Conservation (phyloP, 2,888 invertebrate genomes). For the Drosophila testacea region DNA sequence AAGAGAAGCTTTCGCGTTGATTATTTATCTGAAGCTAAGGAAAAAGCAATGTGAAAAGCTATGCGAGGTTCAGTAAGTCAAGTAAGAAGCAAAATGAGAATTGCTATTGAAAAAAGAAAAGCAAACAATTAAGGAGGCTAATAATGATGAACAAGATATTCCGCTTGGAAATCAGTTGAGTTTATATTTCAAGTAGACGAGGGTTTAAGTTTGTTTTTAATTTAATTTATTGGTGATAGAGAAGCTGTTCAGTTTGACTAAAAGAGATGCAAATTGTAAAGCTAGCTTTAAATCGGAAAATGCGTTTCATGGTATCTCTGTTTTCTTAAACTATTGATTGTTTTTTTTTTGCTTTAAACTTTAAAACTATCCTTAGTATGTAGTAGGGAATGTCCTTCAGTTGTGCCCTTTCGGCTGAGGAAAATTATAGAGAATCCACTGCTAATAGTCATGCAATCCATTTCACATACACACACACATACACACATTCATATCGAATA, state of each 20-base stretch:
- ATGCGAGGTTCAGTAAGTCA: not conserved
- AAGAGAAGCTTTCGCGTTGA: not conserved
- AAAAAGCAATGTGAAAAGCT: not conserved
- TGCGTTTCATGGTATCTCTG: no score
- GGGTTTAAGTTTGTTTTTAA: no score
- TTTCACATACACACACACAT: not conserved
- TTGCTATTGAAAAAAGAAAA: not conserved
- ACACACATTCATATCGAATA: not conserved
- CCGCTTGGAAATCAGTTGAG: no score
- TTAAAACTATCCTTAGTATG: no score
- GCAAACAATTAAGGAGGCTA: not conserved
- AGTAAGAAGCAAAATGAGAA: not conserved
- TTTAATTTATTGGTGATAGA: no score
- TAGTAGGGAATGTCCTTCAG: constrained; percentile 13
- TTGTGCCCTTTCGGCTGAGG: constrained; percentile 26
- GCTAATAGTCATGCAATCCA: constrained; percentile 50
- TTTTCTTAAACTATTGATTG: no score
- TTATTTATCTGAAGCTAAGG: not conserved
- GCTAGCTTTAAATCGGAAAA: no score
- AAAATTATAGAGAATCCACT: constrained; percentile 34
- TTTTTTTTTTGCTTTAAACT: no score
- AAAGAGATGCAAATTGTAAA: no score
- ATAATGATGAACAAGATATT: no score
- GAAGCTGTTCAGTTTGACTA: no score
- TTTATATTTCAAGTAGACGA: no score